Conservation (phyloP, 1,140 invertebrate genomes). For the Oryzaephilus surinamensis region DNA sequence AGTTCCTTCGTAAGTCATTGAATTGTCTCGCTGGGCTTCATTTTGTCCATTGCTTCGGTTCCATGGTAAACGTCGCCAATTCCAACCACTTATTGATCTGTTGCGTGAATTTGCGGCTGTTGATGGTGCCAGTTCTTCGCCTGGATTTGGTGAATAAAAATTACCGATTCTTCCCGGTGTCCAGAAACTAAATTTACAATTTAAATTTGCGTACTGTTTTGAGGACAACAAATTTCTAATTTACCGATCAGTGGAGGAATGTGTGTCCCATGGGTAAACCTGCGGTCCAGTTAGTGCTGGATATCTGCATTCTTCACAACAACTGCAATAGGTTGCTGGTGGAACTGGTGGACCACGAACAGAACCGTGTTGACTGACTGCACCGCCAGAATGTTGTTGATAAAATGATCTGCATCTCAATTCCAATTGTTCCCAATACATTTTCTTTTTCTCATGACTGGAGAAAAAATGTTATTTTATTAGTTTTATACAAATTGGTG, state of each 20-base stretch:
- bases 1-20: conserved; percentile 32
- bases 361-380: conserved; percentile 38
- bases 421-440: conserved; percentile 88
- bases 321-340: conserved; percentile 47
- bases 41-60: conserved; percentile 29
- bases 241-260: conserved; percentile 35
- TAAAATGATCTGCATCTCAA: conserved; percentile 69
- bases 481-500: background rate
- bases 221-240: conserved; percentile 5
- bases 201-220: conserved; percentile 1
- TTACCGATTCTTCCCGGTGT: conserved; percentile 52
- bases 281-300: conserved; percentile 41
- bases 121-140: conserved; percentile 38
- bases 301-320: conserved; percentile 60
- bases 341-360: conserved; percentile 31
- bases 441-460: conserved; percentile 84
- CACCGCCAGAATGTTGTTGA: conserved; percentile 41
- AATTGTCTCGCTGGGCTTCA: conserved; percentile 26
- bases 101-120: conserved; percentile 38
- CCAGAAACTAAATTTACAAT: conserved; percentile 34
- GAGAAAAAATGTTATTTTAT: conserved; percentile 16
- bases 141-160: conserved; percentile 71
- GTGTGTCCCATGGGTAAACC: conserved; percentile 39
- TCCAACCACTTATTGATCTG: conserved; percentile 46
- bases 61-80: conserved; percentile 46